Conservation (phyloP, 2,797 vertebrate genomes). For the Labeo calbasu region DNA sequence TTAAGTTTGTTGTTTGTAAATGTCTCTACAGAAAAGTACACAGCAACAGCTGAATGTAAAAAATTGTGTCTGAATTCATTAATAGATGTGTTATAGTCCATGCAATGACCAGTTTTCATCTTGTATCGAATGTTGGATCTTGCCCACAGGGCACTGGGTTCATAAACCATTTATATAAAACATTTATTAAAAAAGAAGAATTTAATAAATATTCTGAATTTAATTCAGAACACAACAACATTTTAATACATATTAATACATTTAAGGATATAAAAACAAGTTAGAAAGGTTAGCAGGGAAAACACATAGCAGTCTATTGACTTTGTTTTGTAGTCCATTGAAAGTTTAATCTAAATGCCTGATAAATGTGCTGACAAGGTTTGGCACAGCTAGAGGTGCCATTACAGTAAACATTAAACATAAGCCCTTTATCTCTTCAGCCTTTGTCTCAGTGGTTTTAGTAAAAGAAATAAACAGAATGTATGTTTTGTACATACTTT, state of each 20-base stretch:
- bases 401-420: neutral
- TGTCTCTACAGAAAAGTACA: neutral
- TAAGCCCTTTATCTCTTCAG: neutral
- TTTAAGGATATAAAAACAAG: neutral
- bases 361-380: neutral
- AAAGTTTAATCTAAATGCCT: neutral
- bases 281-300: neutral
- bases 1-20: neutral
- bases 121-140: slow-evolving; percentile 4
- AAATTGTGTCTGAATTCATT: neutral
- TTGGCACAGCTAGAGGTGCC: neutral
- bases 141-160: slow-evolving; percentile 27
- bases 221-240: neutral
- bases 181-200: neutral
- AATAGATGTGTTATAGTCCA: neutral
- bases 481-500: neutral
- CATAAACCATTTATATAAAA: neutral
- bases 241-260: neutral
- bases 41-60: neutral
- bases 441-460: neutral
- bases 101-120: neutral
- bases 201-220: neutral
- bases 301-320: neutral
- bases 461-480: neutral
- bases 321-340: neutral